Evolutionary conservation across 1,140 invertebrate species (phyloP).

Genomic region (Drosophila arizonae): DNA sequence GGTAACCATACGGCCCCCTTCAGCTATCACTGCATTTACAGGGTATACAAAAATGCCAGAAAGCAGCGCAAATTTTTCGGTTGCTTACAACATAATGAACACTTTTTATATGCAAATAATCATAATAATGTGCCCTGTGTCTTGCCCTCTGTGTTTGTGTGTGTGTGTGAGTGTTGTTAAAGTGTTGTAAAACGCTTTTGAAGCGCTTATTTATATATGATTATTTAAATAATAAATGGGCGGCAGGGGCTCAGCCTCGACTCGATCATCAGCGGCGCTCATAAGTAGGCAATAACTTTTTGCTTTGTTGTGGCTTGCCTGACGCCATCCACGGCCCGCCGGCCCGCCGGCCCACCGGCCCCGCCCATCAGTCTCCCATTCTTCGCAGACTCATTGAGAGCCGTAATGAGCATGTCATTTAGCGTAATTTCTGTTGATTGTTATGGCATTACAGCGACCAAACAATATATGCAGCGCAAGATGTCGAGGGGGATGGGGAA

Average conservation of each 20-base stretch:
- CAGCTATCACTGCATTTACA: neutral
- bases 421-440: conserved; percentile 78
- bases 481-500: neutral
- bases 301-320: conserved; percentile 46
- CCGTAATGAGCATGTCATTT: conserved; percentile 79
- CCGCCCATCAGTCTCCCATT: neutral
- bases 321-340: neutral
- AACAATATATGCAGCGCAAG: conserved; percentile 11
- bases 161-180: conserved; percentile 31
- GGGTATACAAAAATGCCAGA: conserved; percentile 12
- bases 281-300: conserved; percentile 79
- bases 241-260: conserved; percentile 17
- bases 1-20: neutral
- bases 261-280: conserved; percentile 48
- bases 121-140: conserved; percentile 33
- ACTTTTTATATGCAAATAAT: conserved; percentile 77
- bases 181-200: conserved; percentile 71
- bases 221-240: conserved; percentile 79
- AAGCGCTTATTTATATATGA: conserved; percentile 70
- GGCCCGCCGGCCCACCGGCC: neutral
- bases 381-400: conserved; percentile 31
- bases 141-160: neutral
- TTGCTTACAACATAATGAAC: conserved; percentile 68
- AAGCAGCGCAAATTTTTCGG: conserved; percentile 37
- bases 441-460: conserved; percentile 74